These are phyloP conservation scores for Alligator mississippiensis DNA, from an alignment of 2,113 vertebrate genomes.

Conservation along the genomic window DNA sequence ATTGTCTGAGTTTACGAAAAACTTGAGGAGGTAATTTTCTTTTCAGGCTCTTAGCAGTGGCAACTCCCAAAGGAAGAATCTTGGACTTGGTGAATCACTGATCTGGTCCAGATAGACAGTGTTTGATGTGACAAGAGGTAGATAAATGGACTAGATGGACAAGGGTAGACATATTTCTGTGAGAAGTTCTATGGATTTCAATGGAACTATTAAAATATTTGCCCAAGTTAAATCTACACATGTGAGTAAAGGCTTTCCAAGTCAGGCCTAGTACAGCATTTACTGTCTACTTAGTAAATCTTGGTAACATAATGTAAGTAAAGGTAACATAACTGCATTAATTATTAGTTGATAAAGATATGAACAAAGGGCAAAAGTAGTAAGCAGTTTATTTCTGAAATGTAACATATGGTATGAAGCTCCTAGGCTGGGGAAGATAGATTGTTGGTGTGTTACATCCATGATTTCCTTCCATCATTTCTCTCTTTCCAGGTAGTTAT, in stretches of 20 bases:
- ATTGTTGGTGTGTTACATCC: conserved; percentile 2
- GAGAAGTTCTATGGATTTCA: background rate
- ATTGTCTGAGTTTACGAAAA: background rate
- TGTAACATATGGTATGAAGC: background rate
- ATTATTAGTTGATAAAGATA: background rate
- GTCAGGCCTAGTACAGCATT: background rate
- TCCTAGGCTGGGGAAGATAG: background rate
- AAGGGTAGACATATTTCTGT: background rate
- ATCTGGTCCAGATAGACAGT: background rate
- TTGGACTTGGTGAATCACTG: background rate
- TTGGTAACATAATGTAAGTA: background rate
- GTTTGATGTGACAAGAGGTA: background rate
- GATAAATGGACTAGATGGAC: background rate
- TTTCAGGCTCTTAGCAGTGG: background rate
- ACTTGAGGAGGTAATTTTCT: background rate
- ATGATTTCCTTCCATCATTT: background rate
- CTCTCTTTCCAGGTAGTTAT: conserved; percentile 87
- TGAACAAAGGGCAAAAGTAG: background rate
- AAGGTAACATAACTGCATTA: background rate
- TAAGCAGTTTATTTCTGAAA: background rate
- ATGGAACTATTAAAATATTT: background rate
- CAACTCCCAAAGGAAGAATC: background rate
- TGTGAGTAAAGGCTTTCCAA: conserved; percentile 2
- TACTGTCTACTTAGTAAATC: background rate
- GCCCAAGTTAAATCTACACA: background rate